Conservation (phyloP, 2,113 vertebrate species). For the Oncorhynchus clarkii region DNA sequence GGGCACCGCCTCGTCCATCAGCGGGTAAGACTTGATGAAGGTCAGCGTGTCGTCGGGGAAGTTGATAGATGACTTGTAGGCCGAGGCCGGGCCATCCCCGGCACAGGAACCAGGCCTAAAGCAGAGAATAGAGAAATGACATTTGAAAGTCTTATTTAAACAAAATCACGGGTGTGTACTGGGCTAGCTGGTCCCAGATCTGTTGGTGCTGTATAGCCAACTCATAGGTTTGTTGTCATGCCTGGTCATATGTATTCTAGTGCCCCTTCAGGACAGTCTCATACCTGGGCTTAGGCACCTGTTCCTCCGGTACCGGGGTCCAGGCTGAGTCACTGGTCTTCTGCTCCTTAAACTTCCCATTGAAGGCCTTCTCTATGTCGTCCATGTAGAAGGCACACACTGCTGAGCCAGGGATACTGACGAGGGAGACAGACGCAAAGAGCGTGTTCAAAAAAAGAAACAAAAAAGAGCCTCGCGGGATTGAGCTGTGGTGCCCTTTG, state of each 20-base stretch:
- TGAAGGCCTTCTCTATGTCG: constrained; percentile 83
- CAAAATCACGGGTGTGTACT: too few relatives aligned
- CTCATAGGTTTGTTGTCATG: too few relatives aligned
- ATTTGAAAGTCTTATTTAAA: too few relatives aligned
- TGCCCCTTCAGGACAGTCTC: not conserved
- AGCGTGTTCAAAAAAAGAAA: not conserved
- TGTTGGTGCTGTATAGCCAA: too few relatives aligned
- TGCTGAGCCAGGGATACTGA: constrained; percentile 88
- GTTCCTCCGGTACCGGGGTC: constrained; percentile 81
- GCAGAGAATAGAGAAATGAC: not conserved
- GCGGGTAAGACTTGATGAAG: constrained; percentile 88
- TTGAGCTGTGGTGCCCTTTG: not conserved
- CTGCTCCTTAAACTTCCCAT: constrained; percentile 87
- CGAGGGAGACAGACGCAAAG: constrained; percentile 5
- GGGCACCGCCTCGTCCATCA: constrained; percentile 82
- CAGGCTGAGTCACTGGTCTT: constrained; percentile 78
- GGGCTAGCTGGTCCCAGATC: too few relatives aligned
- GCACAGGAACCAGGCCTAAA: constrained; percentile 86
- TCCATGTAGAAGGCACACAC: constrained; percentile 93
- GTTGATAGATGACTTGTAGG: constrained; percentile 74
- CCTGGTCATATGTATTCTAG: not conserved
- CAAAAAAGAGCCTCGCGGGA: not conserved
- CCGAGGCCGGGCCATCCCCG: constrained; percentile 70
- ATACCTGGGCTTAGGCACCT: constrained; percentile 83
- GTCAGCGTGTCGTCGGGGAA: constrained; percentile 85